phyloP scores from a whole-genome alignment of 2,888 invertebrate species.

The Drosophila planitibia region DNA sequence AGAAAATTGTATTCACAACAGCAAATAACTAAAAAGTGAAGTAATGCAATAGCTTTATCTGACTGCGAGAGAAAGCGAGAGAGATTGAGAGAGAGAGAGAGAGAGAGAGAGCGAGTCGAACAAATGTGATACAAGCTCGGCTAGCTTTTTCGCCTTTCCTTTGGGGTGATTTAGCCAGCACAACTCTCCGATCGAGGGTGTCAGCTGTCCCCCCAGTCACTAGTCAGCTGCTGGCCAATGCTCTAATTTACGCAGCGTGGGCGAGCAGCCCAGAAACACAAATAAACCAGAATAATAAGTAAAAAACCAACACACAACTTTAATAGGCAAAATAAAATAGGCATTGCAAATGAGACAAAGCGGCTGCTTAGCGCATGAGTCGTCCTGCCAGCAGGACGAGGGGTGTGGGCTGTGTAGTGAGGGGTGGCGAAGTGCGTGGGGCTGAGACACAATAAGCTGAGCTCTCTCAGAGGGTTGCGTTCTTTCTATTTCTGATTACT shows the following conservation, averaged over 20 bases:
- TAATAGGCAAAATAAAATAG: slow-evolving; percentile 49
- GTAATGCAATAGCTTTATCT: slow-evolving; percentile 34
- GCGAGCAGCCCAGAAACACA: slow-evolving; percentile 9
- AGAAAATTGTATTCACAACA: slow-evolving; percentile 41
- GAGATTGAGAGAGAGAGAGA: background rate
- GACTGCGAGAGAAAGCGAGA: slow-evolving; percentile 23
- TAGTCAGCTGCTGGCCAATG: slow-evolving; percentile 36
- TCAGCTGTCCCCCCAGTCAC: slow-evolving; percentile 50
- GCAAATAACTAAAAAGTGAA: slow-evolving; percentile 17
- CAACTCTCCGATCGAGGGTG: slow-evolving; percentile 44
- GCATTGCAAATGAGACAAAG: slow-evolving; percentile 62
- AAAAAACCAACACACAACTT: slow-evolving; percentile 14
- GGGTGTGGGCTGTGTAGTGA: slow-evolving; percentile 25
- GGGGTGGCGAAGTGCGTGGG: slow-evolving; percentile 48
- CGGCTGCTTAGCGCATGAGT: slow-evolving; percentile 51
- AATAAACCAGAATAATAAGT: slow-evolving; percentile 4
- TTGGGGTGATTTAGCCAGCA: slow-evolving; percentile 1
- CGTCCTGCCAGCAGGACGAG: slow-evolving; percentile 36
- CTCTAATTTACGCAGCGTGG: slow-evolving; percentile 41
- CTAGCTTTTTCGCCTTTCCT: background rate
- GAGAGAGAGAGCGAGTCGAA: slow-evolving; percentile 1
- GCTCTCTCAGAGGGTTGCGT: slow-evolving; percentile 42
- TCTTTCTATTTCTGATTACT: slow-evolving; percentile 14
- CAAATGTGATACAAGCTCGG: slow-evolving; percentile 23
- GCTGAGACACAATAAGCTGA: slow-evolving; percentile 11